phyloP scores from a whole-genome alignment of 2,888 invertebrate genomes.

The Morpho achilles region DNA sequence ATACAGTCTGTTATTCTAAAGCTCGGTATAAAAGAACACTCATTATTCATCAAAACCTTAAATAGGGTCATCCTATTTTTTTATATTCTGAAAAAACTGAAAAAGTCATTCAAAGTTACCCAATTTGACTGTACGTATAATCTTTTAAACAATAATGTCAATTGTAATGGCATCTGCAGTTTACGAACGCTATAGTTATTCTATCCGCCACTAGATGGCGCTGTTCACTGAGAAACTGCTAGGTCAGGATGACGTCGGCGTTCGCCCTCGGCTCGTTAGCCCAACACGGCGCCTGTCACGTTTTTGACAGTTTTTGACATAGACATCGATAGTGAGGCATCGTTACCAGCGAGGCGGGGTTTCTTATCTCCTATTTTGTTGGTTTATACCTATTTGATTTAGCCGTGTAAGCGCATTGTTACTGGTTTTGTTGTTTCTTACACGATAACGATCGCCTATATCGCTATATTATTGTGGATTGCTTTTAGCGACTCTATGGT shows the following conservation, averaged over 20 bases:
- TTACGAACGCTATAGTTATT: slow-evolving; percentile 29
- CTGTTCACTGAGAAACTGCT: slow-evolving; percentile 39
- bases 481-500: slow-evolving; percentile 16
- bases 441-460: slow-evolving; percentile 40
- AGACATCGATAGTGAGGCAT: slow-evolving; percentile 68
- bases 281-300: slow-evolving; percentile 74
- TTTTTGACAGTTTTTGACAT: slow-evolving; percentile 77
- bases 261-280: slow-evolving; percentile 66
- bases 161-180: too few relatives aligned
- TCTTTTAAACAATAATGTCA: too few relatives aligned
- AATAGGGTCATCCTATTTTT: too few relatives aligned
- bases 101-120: too few relatives aligned
- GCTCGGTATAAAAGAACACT: too few relatives aligned
- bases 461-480: slow-evolving; percentile 24
- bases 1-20: too few relatives aligned
- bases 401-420: slow-evolving; percentile 69
- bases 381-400: slow-evolving; percentile 53
- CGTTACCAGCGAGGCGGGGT: slow-evolving; percentile 70
- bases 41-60: too few relatives aligned
- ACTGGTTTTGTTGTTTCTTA: slow-evolving; percentile 48
- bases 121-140: too few relatives aligned
- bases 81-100: too few relatives aligned
- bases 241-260: slow-evolving; percentile 46
- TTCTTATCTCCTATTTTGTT: slow-evolving; percentile 66
- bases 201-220: slow-evolving; percentile 65